These are phyloP conservation scores for Scophthalmus maximus DNA, from an alignment of 2,113 vertebrate genomes.

Conservation along the genomic window DNA sequence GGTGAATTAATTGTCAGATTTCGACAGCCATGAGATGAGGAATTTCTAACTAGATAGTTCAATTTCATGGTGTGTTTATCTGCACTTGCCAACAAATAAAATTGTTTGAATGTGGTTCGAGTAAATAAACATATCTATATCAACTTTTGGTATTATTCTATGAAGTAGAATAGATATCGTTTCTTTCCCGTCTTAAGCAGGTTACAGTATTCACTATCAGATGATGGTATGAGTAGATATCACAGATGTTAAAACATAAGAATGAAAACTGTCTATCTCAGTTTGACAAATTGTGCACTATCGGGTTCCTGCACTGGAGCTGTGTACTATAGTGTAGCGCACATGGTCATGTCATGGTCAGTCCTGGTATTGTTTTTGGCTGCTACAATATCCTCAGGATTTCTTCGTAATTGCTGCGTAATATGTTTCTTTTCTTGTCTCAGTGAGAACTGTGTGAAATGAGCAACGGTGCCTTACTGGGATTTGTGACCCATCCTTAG, in stretches of 20 bases:
- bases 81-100: slow-evolving; percentile 25
- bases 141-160: not conserved
- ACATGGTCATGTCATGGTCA: too few species aligned
- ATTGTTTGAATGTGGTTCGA: not conserved
- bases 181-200: not conserved
- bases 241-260: not conserved
- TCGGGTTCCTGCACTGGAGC: not conserved
- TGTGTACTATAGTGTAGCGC: too few species aligned
- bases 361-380: slow-evolving; percentile 12
- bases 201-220: slow-evolving; percentile 14
- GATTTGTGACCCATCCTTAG: not conserved
- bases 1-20: slow-evolving; percentile 30
- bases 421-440: not conserved
- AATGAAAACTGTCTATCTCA: too few species aligned
- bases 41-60: slow-evolving; percentile 2
- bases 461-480: not conserved
- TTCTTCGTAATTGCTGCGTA: not conserved
- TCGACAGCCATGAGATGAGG: slow-evolving; percentile 10
- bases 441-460: not conserved
- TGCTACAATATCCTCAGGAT: slow-evolving; percentile 2
- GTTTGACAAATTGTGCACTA: not conserved
- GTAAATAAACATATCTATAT: slow-evolving; percentile 20
- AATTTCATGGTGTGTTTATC: slow-evolving; percentile 58
- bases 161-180: not conserved
- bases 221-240: not conserved